These are phyloP conservation scores for Crypturellus undulatus DNA, from an alignment of 2,113 vertebrate genomes.

Conservation along the genomic window DNA sequence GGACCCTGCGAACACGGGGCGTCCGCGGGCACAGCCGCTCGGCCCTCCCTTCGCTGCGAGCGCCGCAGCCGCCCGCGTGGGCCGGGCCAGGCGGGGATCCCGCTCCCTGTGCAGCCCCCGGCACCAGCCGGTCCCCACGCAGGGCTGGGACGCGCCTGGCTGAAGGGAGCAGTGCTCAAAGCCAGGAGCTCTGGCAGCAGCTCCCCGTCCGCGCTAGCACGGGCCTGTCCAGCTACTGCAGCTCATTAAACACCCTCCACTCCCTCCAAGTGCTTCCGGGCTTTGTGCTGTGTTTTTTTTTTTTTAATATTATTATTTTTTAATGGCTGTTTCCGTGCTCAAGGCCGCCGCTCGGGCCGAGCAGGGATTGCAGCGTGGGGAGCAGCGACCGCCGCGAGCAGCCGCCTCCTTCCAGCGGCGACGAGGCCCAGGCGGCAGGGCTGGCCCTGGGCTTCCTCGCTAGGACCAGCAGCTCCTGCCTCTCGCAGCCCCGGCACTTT, in stretches of 20 bases:
- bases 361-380: fast-evolving
- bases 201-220: fast-evolving
- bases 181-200: fast-evolving
- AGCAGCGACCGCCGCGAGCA: too few species aligned
- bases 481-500: not conserved
- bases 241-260: fast-evolving
- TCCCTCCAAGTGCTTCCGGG: too few species aligned
- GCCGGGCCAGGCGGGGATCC: too few species aligned
- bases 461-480: not conserved
- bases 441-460: fast-evolving
- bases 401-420: too few species aligned
- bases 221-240: not conserved
- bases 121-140: too few species aligned
- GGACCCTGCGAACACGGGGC: not conserved
- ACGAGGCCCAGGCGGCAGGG: too few species aligned
- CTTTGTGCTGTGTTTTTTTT: not conserved
- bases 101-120: too few species aligned
- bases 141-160: too few species aligned
- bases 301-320: not conserved
- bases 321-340: fast-evolving
- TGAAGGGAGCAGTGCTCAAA: too few species aligned
- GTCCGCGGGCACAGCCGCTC: too few species aligned
- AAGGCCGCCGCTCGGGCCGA: not conserved
- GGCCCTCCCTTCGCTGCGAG: not conserved
- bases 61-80: not conserved